Evolutionary conservation across 2,888 invertebrate species (phyloP).

Genomic region (Ormyrus thymus): DNA sequence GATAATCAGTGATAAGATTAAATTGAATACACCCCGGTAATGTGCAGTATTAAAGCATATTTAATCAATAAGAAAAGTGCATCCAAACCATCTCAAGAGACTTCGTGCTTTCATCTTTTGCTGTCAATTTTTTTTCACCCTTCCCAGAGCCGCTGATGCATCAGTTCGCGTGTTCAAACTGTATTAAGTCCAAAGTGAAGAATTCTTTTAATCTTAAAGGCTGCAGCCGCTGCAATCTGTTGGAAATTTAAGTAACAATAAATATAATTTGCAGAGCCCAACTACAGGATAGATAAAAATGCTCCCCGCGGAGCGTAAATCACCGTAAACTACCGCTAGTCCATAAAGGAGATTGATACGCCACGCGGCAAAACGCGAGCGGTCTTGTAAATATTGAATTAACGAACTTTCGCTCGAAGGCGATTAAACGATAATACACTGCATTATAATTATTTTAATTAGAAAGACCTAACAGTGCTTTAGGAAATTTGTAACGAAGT

Average conservation of each 20-base stretch:
- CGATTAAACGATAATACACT: too few species aligned
- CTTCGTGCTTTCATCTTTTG: conserved; percentile 9
- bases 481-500: too few species aligned
- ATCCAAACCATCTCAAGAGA: not conserved
- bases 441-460: too few species aligned
- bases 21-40: too few species aligned
- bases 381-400: not conserved
- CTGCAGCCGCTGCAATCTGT: not conserved
- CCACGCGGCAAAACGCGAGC: not conserved
- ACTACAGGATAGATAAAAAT: not conserved
- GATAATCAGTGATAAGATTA: too few species aligned
- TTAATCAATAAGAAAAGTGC: not conserved
- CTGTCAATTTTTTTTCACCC: not conserved
- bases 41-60: too few species aligned
- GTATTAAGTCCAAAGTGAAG: conserved; percentile 10
- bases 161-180: conserved; percentile 19
- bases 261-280: conserved; percentile 12
- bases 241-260: conserved; percentile 22
- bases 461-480: too few species aligned
- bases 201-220: not conserved
- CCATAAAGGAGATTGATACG: conserved; percentile 18
- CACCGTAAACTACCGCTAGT: not conserved
- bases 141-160: not conserved
- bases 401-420: not conserved
- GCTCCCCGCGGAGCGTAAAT: not conserved